Evolutionary conservation across 2,888 invertebrate genomes (phyloP), one percentile per base, ranked within the genome.

Genomic region (Lithophane ornitopus): DNA sequence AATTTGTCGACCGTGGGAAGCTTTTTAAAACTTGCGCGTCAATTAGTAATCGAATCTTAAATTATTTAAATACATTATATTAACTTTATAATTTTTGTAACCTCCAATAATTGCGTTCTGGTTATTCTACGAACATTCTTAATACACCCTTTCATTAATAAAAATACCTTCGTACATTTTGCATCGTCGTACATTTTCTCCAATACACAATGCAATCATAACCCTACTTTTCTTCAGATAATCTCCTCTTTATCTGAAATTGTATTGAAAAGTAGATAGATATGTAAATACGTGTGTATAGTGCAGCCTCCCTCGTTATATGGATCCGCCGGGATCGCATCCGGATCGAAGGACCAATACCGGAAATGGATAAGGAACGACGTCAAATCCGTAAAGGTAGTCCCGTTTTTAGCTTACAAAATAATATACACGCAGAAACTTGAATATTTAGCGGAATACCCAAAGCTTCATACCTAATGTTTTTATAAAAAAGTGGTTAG

Each of bases 341-440:
- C 95, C 95, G 95, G 92, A 89, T 91, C 91, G 91, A 88, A 94
- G 93, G 93, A 93, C 93, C 93, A 91, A 92, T 90, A 85, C 86
- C 93, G 94, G 94, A 95, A 93, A 92, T 92, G 91, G 92, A 88
- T 91, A 91, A 92, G 92, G 92, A 93, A 94, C 91, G 88, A 90
- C 88, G 82, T 82, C 88, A 90, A 91, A 91, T 91, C 86, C 80
- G 85, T 74, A 69, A 79, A 84, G 86, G 81, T 80, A 78, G 68
- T 81, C 63, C 79, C 74, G 2, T 63, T 81, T 69, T 72, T 41
- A 69, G 56, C 52, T 34, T n/a, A 52, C 44, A 59, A 74, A 58
- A 69, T 49, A 49, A 39, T 39, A 34, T 46, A 59, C 8, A 19
- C 2, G 12, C 14, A 61, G 46, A 34, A 44, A 69, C n/a, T 54